Base-by-base conservation (phyloP, 2,113 vertebrate species). In the Myotis lucifugus region DNA sequence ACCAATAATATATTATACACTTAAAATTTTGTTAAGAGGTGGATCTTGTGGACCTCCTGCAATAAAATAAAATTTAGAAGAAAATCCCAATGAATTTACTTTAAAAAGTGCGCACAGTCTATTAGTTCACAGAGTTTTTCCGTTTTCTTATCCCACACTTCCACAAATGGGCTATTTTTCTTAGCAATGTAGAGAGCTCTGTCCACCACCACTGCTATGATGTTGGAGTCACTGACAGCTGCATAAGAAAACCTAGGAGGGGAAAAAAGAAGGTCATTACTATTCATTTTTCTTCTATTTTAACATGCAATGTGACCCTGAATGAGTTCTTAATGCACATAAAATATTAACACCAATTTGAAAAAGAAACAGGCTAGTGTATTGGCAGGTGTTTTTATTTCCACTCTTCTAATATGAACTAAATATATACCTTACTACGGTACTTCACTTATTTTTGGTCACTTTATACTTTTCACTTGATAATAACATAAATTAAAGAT, bases 91-190 rank as follows among this genome's bases (percentile, higher is more conserved):
- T 73, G 11, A 19, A 97, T 92, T 98, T 98, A 99, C 99, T 98
- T 99, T 61, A 99, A 98, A 92, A 99, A 98, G 94, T 98, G 98
- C 15, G 98, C 98, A 83, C 99, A 99, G 97, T 99, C 98, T 88
- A 99, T 99, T 54, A 98, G 97, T 97, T 99, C 98, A 91, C 98
- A 98, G 98, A 99, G 98, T 94, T 98, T 99, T 97, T 99, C 99
- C 0, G 98, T 99, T 95, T 99, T 99, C 98, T 99, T 99, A 95
- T 99, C 99, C 99, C 99, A 99, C 67, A 99, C 98, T 98, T 99
- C 99, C 3, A 99, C 99, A 32, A 98, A 97, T 5, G 99, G 97
- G 29, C 99, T 98, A n/a, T 99, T 98, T 37, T 98, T 98, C 98
- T 99, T 99, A 96, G 99, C 99, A 91, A 99, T 92, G 96, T 99